A percentile compares a stretch with the other conserved stretches of the same genome.
Evolutionary conservation across 2,797 vertebrate genomes (phyloP).

Genomic region (Myotis findleyi): DNA sequence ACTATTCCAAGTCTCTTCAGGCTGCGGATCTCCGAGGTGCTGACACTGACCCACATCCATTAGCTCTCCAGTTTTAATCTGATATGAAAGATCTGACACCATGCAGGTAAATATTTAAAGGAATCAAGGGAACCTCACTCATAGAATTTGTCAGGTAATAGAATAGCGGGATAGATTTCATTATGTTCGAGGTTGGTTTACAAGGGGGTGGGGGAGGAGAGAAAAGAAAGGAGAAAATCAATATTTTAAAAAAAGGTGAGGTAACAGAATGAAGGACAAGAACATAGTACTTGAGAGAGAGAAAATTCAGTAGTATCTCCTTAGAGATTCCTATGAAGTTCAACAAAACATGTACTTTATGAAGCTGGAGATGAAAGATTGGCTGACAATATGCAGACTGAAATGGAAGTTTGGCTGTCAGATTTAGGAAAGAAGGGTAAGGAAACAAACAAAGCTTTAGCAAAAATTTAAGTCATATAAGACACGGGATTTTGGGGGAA

Average conservation of each 20-base stretch:
- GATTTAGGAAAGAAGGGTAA: not conserved
- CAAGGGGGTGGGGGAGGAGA: rapidly evolving
- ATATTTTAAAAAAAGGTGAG: not conserved
- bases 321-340: conserved; percentile 17
- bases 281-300: not conserved
- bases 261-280: not conserved
- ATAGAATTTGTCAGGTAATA: conserved; percentile 18
- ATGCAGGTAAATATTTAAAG: conserved; percentile 36
- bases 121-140: not conserved
- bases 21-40: rapidly evolving
- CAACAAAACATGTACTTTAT: conserved; percentile 4
- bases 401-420: not conserved
- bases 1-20: not conserved
- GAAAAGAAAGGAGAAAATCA: not conserved
- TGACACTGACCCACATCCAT: not conserved
- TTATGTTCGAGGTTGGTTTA: conserved; percentile 13
- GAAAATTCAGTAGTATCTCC: not conserved
- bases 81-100: not conserved
- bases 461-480: not conserved
- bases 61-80: not conserved
- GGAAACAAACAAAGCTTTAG: not conserved
- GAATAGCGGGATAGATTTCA: not conserved
- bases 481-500: not conserved
- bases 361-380: conserved; percentile 24
- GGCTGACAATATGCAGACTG: not conserved